Conservation (phyloP, 2,113 vertebrate species). For the Oostethus manadensis region DNA sequence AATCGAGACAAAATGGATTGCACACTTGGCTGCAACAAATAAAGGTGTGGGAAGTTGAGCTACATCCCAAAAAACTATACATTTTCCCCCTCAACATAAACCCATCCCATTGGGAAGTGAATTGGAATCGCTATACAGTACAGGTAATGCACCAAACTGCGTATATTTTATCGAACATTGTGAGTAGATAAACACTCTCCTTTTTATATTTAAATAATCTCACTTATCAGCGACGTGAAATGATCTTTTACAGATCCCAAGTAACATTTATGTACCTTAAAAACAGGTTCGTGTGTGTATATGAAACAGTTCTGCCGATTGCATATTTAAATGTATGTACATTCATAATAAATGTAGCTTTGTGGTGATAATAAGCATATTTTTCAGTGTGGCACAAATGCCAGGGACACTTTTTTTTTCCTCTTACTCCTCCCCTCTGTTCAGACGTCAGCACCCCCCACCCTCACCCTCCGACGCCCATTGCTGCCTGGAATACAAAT, state of each 20-base stretch:
- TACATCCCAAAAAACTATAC: too few species aligned
- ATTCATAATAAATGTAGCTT: slow-evolving; percentile 11
- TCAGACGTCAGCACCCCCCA: background rate
- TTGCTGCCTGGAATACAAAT: slow-evolving; percentile 18
- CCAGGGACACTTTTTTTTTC: slow-evolving; percentile 12
- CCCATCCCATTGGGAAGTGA: background rate
- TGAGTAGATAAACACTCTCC: slow-evolving; percentile 7
- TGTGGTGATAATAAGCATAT: slow-evolving; percentile 3
- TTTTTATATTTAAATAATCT: slow-evolving; percentile 22
- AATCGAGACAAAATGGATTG: too few species aligned
- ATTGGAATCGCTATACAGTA: slow-evolving; percentile 37
- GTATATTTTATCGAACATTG: slow-evolving; percentile 1
- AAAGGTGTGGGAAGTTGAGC: background rate
- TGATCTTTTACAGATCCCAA: slow-evolving; percentile 8
- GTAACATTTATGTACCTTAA: slow-evolving; percentile 27
- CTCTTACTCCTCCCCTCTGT: slow-evolving; percentile 9
- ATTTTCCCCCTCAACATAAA: too few species aligned
- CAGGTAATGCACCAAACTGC: slow-evolving; percentile 43
- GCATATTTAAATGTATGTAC: slow-evolving; percentile 16
- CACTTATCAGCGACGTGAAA: slow-evolving; percentile 5
- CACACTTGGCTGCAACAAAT: too few species aligned
- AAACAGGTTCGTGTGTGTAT: slow-evolving; percentile 38
- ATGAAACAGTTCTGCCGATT: slow-evolving; percentile 18
- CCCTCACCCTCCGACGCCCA: too few species aligned
- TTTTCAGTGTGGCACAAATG: slow-evolving; percentile 9